phyloP scores from a whole-genome alignment of 2,888 invertebrate genomes.

The Ectemnius lituratus region DNA sequence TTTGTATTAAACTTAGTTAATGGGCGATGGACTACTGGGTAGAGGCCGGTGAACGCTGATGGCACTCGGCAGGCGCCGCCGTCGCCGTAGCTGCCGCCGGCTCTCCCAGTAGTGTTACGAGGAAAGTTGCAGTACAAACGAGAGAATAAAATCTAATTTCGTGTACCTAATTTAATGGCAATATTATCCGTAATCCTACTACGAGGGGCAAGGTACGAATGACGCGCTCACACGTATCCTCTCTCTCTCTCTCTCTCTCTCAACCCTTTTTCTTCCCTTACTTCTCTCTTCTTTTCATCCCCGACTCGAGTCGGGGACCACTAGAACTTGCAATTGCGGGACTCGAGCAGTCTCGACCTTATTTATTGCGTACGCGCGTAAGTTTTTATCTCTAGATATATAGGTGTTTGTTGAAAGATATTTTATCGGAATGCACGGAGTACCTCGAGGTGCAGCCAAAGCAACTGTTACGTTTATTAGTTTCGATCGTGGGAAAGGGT shows the following conservation, averaged over 20 bases:
- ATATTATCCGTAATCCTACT: slow-evolving; percentile 21
- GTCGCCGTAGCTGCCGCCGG: slow-evolving; percentile 18
- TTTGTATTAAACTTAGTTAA: slow-evolving; percentile 42
- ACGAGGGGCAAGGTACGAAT: slow-evolving; percentile 16
- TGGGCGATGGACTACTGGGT: neutral
- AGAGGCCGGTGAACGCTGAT: slow-evolving; percentile 14
- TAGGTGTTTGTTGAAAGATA: slow-evolving; percentile 1
- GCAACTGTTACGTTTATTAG: slow-evolving; percentile 23
- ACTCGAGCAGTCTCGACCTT: neutral
- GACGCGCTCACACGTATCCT: slow-evolving; percentile 3
- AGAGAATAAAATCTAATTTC: slow-evolving; percentile 56
- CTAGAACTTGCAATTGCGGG: too few species aligned
- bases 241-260: slow-evolving; percentile 1
- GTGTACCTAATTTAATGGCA: slow-evolving; percentile 50
- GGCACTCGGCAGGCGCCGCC: slow-evolving; percentile 17
- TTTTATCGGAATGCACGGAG: slow-evolving; percentile 17
- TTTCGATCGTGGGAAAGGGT: slow-evolving; percentile 36
- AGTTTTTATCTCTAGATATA: neutral
- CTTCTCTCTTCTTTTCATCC: too few species aligned
- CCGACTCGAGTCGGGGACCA: too few species aligned
- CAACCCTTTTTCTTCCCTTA: neutral
- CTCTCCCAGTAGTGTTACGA: slow-evolving; percentile 32
- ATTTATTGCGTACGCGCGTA: neutral
- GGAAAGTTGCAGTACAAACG: slow-evolving; percentile 59
- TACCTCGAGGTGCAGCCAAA: slow-evolving; percentile 30